phyloP scores from a whole-genome alignment of 2,888 invertebrate species.

The Apamea monoglypha region DNA sequence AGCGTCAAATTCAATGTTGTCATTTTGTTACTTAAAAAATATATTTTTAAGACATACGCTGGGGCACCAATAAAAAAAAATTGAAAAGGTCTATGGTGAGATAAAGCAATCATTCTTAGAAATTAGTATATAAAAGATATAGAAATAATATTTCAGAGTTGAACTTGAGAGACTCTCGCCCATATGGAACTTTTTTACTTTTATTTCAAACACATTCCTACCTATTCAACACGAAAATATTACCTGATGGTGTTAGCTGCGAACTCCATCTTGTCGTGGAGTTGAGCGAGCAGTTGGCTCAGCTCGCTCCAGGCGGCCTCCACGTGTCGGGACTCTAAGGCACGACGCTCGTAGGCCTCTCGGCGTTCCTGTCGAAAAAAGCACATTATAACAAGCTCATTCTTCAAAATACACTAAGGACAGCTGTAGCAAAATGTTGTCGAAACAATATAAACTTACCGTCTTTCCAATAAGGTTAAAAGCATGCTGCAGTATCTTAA shows the following conservation, averaged over 20 bases:
- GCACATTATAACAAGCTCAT: no score
- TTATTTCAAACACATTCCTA: neutral
- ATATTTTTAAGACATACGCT: neutral
- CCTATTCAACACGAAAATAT: no score
- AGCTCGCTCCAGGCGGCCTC: constrained; percentile 97
- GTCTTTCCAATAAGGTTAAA: constrained; percentile 98
- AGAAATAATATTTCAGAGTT: neutral
- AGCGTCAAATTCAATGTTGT: neutral
- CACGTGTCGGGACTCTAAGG: constrained; percentile 94
- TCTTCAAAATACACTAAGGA: neutral
- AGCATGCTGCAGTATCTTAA: constrained; percentile 98
- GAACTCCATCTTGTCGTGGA: constrained; percentile 98
- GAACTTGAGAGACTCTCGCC: neutral
- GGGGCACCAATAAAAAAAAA: neutral
- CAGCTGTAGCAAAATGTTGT: neutral
- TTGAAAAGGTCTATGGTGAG: neutral
- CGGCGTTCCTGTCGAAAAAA: constrained; percentile 91
- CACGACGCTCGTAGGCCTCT: constrained; percentile 93
- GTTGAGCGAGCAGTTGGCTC: constrained; percentile 95
- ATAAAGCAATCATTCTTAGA: neutral
- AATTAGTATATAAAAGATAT: neutral
- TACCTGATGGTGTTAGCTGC: constrained; percentile 96
- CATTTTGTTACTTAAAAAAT: neutral
- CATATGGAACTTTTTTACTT: neutral
- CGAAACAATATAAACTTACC: constrained; percentile 86